phyloP scores from a whole-genome alignment of 2,888 invertebrate genomes.

The Coenonympha arcania region DNA sequence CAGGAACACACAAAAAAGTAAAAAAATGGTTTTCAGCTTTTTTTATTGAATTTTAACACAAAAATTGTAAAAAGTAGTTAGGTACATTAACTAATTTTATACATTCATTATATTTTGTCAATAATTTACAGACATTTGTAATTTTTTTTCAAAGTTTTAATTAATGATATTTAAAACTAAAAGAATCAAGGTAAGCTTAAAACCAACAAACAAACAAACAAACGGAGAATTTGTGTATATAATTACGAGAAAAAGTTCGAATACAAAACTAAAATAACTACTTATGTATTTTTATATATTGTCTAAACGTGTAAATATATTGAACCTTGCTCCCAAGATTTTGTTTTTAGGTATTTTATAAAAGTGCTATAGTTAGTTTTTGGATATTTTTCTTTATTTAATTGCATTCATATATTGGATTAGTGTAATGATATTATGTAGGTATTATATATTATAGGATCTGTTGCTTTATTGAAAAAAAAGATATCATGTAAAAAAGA shows the following conservation, averaged over 20 bases:
- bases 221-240: slow-evolving; percentile 24
- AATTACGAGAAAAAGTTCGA: slow-evolving; percentile 4
- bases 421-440: too few species aligned
- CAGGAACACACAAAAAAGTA: too few species aligned
- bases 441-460: too few species aligned
- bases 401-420: background rate
- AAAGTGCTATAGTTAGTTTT: background rate
- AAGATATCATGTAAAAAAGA: too few species aligned
- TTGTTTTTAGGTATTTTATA: background rate
- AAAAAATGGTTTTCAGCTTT: background rate
- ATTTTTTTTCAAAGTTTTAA: too few species aligned
- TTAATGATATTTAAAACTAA: too few species aligned
- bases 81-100: too few species aligned
- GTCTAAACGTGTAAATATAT: slow-evolving; percentile 5
- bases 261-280: slow-evolving; percentile 11
- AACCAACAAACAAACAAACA: slow-evolving; percentile 1
- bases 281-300: slow-evolving; percentile 25
- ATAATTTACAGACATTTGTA: too few species aligned
- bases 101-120: too few species aligned
- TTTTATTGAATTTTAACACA: background rate
- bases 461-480: too few species aligned
- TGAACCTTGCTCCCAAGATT: background rate
- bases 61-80: too few species aligned
- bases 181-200: background rate
- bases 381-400: background rate